Evolutionary conservation across 2,888 invertebrate genomes (phyloP).

Genomic region (Papilio demoleus): DNA sequence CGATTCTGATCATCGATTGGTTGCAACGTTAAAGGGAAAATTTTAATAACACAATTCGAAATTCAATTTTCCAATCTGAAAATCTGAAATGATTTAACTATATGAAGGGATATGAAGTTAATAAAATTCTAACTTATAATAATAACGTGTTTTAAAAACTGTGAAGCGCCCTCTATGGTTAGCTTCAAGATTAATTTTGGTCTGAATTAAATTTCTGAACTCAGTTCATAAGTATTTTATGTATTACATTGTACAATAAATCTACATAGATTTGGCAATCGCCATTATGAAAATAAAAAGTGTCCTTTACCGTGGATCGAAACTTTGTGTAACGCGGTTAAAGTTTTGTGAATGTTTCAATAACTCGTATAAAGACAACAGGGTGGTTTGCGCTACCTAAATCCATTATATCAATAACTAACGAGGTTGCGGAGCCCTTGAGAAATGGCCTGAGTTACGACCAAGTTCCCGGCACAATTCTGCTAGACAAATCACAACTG

Average conservation of each 20-base stretch:
- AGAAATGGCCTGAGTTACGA: slow-evolving; percentile 34
- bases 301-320: slow-evolving; percentile 8
- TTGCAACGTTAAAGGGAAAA: background rate
- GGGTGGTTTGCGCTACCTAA: slow-evolving; percentile 20
- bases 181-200: too few species aligned
- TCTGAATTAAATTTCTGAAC: background rate
- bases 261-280: background rate
- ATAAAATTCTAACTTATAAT: too few species aligned
- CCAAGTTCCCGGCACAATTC: slow-evolving; percentile 27
- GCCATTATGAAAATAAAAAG: slow-evolving; percentile 28
- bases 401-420: slow-evolving; percentile 42
- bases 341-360: slow-evolving; percentile 36
- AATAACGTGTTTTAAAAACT: background rate
- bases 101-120: too few species aligned
- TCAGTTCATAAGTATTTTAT: background rate
- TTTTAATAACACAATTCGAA: slow-evolving; percentile 3
- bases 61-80: slow-evolving; percentile 13
- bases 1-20: slow-evolving; percentile 24
- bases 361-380: slow-evolving; percentile 37
- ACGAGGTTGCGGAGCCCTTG: slow-evolving; percentile 35
- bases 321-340: slow-evolving; percentile 28
- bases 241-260: background rate
- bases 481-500: slow-evolving; percentile 36
- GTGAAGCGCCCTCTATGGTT: background rate
- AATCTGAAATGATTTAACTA: background rate